phyloP scores from a whole-genome alignment of 2,113 vertebrate genomes.

The Callithrix jacchus region DNA sequence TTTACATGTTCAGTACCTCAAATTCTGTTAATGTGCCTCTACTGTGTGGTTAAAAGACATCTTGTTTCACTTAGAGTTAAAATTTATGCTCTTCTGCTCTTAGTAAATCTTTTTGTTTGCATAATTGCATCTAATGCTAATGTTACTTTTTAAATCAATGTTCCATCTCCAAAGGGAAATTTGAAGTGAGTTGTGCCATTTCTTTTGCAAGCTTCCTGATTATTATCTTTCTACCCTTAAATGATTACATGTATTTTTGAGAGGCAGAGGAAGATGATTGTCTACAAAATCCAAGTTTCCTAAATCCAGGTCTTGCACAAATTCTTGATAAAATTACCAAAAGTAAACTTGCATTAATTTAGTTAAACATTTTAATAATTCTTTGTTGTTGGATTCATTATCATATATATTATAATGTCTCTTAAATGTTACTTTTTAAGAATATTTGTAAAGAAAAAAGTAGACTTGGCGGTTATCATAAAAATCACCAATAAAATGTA shows the following conservation, averaged over 20 bases:
- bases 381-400: neutral
- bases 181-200: neutral
- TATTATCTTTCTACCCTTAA: neutral
- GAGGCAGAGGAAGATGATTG: neutral
- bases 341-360: neutral
- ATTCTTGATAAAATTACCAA: neutral
- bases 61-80: neutral
- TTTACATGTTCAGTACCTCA: neutral
- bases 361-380: neutral
- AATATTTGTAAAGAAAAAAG: conserved; percentile 7
- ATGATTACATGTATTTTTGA: neutral
- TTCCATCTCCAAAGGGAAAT: neutral
- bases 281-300: neutral
- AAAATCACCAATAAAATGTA: neutral
- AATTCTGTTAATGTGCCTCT: neutral
- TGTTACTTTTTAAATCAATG: neutral
- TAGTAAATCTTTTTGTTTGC: neutral
- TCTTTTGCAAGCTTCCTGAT: neutral
- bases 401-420: neutral
- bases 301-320: neutral
- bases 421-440: neutral
- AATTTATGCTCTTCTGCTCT: neutral
- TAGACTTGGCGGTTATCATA: neutral
- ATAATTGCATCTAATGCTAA: neutral
- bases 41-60: neutral